Evolutionary conservation across 2,113 vertebrate species (phyloP).

Genomic region (Pollimyrus isidori): DNA sequence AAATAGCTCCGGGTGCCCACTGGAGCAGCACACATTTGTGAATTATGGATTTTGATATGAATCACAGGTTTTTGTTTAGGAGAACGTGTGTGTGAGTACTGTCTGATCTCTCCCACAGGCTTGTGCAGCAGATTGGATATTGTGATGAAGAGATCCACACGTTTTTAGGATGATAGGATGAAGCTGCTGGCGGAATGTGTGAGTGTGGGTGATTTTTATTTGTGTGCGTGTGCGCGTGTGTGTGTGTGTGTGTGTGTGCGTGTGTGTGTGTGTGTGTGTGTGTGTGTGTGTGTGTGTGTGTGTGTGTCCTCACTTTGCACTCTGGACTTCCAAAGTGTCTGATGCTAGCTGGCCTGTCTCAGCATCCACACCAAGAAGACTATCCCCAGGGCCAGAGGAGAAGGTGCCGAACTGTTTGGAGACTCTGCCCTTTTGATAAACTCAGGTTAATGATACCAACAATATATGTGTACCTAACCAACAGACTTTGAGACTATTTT

Average conservation of each 20-base stretch:
- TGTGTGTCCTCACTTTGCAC: slow-evolving; percentile 7
- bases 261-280: background rate
- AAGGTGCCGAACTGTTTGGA: background rate
- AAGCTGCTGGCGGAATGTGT: background rate
- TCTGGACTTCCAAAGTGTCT: background rate
- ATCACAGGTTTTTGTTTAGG: background rate
- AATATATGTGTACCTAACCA: background rate
- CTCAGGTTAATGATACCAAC: slow-evolving; percentile 16
- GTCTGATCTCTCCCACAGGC: slow-evolving; percentile 33
- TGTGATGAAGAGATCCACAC: slow-evolving; percentile 53
- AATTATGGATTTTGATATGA: background rate
- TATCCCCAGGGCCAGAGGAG: background rate
- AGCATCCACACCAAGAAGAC: background rate
- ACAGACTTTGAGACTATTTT: background rate
- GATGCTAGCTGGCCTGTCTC: background rate
- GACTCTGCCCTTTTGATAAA: background rate
- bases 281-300: background rate
- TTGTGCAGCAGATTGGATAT: slow-evolving; percentile 55
- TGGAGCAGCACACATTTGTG: background rate
- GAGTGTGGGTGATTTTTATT: background rate
- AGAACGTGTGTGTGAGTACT: background rate
- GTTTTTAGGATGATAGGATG: slow-evolving; percentile 52
- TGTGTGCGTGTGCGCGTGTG: background rate
- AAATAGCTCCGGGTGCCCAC: background rate
- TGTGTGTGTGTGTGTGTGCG: background rate